phyloP scores from a whole-genome alignment of 1,140 invertebrate genomes.

The Oreohelix idahoensis region DNA sequence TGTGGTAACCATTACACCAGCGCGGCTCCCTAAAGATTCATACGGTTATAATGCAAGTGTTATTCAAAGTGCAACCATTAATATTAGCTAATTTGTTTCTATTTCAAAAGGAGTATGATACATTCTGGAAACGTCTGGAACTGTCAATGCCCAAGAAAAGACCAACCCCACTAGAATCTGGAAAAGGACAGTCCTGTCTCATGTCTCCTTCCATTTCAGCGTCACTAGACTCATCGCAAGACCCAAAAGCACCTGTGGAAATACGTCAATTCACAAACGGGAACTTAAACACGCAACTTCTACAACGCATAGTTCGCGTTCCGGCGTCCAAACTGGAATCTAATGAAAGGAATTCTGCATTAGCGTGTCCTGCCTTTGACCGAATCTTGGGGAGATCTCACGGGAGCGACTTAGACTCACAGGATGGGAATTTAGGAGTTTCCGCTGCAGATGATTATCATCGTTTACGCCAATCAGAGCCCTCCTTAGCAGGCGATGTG shows the following conservation, averaged over 20 bases:
- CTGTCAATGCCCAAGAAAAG: slow-evolving; percentile 60
- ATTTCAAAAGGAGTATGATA: slow-evolving; percentile 42
- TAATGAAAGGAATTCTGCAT: background rate
- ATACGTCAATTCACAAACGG: background rate
- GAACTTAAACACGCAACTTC: background rate
- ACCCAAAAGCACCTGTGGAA: background rate
- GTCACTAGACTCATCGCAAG: background rate
- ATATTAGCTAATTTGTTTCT: no score
- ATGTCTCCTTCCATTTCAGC: background rate
- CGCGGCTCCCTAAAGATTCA: no score
- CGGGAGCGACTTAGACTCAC: background rate
- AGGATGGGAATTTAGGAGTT: background rate
- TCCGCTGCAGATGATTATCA: background rate
- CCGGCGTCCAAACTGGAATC: background rate
- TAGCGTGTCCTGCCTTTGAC: background rate
- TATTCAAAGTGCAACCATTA: no score
- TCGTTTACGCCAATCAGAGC: background rate
- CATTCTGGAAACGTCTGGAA: slow-evolving; percentile 57
- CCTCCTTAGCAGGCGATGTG: background rate
- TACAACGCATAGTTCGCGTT: slow-evolving; percentile 19
- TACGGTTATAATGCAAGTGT: no score
- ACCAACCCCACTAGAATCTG: background rate
- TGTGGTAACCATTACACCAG: no score
- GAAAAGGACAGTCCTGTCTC: background rate
- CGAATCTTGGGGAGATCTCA: background rate